phyloP scores from a whole-genome alignment of 2,113 vertebrate species.

The Hypanus sabinus region DNA sequence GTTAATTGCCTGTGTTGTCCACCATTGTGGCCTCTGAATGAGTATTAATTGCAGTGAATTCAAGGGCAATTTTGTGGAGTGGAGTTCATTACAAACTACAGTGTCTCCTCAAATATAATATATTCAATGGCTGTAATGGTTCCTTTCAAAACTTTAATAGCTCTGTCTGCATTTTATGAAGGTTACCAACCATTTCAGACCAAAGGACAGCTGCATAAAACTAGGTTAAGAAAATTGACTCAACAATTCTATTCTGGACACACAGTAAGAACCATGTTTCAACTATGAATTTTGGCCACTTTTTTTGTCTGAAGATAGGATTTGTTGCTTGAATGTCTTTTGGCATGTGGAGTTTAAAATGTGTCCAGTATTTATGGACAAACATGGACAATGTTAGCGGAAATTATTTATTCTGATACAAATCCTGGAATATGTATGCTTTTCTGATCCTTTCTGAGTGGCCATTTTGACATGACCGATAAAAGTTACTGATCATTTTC shows the following conservation, averaged over 20 bases:
- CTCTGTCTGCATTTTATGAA: conserved; percentile 28
- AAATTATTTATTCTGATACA: background rate
- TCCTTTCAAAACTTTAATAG: background rate
- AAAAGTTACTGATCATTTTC: background rate
- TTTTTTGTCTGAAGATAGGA: background rate
- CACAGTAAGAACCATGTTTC: background rate
- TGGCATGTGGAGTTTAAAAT: background rate
- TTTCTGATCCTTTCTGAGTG: background rate
- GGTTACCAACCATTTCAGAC: background rate
- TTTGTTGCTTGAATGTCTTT: background rate
- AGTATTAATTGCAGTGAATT: conserved; percentile 33
- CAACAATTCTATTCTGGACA: background rate
- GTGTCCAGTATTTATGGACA: background rate
- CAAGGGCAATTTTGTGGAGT: conserved; percentile 20
- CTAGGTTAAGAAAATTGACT: background rate
- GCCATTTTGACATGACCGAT: background rate
- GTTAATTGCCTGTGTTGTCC: background rate
- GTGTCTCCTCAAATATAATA: background rate
- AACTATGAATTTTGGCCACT: background rate
- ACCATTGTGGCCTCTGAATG: background rate
- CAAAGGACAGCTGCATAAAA: background rate
- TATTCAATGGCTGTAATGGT: background rate
- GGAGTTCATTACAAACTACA: conserved; percentile 6
- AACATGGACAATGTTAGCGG: background rate
- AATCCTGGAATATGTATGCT: background rate